Evolutionary conservation across 1,140 invertebrate genomes (phyloP), one percentile per base, ranked within the genome.

Genomic region (Telenomus remus): DNA sequence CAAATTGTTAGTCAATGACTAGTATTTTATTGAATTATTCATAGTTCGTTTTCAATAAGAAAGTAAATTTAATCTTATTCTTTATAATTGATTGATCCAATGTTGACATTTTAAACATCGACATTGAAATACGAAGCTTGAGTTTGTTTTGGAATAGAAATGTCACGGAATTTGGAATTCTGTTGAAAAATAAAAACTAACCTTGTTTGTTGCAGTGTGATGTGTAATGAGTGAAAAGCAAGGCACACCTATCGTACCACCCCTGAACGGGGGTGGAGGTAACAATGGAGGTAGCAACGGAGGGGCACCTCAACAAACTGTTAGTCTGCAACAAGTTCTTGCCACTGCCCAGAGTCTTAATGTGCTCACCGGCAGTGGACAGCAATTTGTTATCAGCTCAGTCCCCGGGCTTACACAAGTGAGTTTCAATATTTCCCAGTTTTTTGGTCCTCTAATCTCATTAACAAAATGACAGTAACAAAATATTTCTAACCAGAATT

Each of bases 201-300:
- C 57, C 7, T 48, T 57, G 51, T 15, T 72, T 71, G n/a, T 66
- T 86, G n/a, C 78, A 87, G 87, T 82, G 79, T 86, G 78, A 86
- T 83, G 80, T 87, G 86, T 87, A 82, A 89, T 89, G 88, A 89
- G 85, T 84, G 87, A 89, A 83, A 89, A 89, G 78, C 87, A 89
- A 80, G 76, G 80, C 79, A 74, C 81, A 80, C 80, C 86, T 83
- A 86, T 80, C 80, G 80, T 88, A 77, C 86, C 86, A 80, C 87
- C 87, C 87, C 86, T 88, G 49, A 78, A 79, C 66, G 86, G 87
- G 85, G 83, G 83, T 82, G 85, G 83, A 79, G 78, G 81, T 76
- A 87, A 85, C 63, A 87, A 84, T 85, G 84, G 81, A 72, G 82
- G 81, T 60, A 83, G 73, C 80, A 87, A 82, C 72, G 80, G 81